Evolutionary conservation across 2,797 vertebrate genomes (phyloP).

Genomic region (Coranthus polyacanthus): DNA sequence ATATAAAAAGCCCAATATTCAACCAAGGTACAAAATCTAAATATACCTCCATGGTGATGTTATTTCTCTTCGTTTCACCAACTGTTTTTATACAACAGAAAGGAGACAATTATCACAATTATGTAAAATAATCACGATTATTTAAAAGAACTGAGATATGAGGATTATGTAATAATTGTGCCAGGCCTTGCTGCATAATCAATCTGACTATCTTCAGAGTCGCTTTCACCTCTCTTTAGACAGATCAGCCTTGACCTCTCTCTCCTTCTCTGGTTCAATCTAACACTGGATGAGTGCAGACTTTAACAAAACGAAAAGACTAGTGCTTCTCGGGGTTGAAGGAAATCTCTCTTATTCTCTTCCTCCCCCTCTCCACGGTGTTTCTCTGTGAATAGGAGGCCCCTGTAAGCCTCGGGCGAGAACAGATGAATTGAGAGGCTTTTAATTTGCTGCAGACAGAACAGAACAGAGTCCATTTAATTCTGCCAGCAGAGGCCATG

Average conservation of each 20-base stretch:
- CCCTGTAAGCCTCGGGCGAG: constrained; percentile 80
- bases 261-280: constrained; percentile 43
- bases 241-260: constrained; percentile 60
- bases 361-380: constrained; percentile 57
- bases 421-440: constrained; percentile 86
- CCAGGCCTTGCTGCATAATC: constrained; percentile 70
- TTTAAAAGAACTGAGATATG: no score
- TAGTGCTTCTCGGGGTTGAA: constrained; percentile 60
- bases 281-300: constrained; percentile 43
- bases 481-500: constrained; percentile 85
- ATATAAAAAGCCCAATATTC: no score
- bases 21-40: no score
- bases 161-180: no score
- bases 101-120: no score
- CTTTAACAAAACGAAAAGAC: constrained; percentile 62
- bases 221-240: constrained; percentile 55
- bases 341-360: constrained; percentile 66
- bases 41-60: no score
- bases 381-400: constrained; percentile 80
- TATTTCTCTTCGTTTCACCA: no score
- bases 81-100: no score
- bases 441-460: constrained; percentile 85
- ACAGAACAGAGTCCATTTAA: constrained; percentile 86
- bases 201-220: constrained; percentile 60
- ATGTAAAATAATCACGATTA: no score